phyloP scores from a whole-genome alignment of 1,140 invertebrate genomes.

The Drosophila sp. region DNA sequence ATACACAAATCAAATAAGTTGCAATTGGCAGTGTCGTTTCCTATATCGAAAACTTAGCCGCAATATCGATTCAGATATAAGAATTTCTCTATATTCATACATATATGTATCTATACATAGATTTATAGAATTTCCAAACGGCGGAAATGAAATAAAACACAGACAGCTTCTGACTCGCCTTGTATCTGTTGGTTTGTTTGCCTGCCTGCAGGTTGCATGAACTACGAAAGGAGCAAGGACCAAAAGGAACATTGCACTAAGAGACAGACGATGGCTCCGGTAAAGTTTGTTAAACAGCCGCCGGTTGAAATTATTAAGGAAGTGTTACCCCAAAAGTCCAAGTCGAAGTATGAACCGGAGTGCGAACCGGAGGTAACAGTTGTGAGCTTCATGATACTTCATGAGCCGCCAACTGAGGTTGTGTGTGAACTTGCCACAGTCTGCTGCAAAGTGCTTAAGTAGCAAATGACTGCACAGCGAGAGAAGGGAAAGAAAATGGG shows the following conservation, averaged over 20 bases:
- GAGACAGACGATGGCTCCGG: slow-evolving; percentile 28
- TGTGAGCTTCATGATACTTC: slow-evolving; percentile 29
- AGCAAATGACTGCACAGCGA: slow-evolving; percentile 25
- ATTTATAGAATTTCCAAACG: slow-evolving; percentile 10
- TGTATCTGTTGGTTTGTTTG: slow-evolving; percentile 8
- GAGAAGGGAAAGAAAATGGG: slow-evolving; percentile 9
- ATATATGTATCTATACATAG: slow-evolving; percentile 14
- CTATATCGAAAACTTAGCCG: slow-evolving; percentile 21
- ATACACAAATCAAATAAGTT: slow-evolving; percentile 45
- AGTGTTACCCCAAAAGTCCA: slow-evolving; percentile 36
- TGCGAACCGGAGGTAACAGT: slow-evolving; percentile 44
- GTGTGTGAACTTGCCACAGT: slow-evolving; percentile 27
- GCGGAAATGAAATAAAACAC: slow-evolving; percentile 52
- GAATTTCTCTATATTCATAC: slow-evolving; percentile 14
- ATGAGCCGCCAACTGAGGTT: slow-evolving; percentile 16
- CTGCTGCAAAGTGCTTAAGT: slow-evolving; percentile 33
- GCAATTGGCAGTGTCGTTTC: slow-evolving; percentile 32
- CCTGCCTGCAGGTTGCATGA: slow-evolving; percentile 10
- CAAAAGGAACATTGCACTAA: background rate
- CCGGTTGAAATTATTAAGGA: slow-evolving; percentile 53
- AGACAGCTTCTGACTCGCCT: slow-evolving; percentile 1
- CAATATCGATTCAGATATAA: slow-evolving; percentile 20
- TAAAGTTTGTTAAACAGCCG: slow-evolving; percentile 54
- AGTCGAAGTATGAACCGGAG: background rate
- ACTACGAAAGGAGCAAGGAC: slow-evolving; percentile 20